Evolutionary conservation across 2,113 vertebrate genomes (phyloP).

Genomic region (Ginglymostoma cirratum): DNA sequence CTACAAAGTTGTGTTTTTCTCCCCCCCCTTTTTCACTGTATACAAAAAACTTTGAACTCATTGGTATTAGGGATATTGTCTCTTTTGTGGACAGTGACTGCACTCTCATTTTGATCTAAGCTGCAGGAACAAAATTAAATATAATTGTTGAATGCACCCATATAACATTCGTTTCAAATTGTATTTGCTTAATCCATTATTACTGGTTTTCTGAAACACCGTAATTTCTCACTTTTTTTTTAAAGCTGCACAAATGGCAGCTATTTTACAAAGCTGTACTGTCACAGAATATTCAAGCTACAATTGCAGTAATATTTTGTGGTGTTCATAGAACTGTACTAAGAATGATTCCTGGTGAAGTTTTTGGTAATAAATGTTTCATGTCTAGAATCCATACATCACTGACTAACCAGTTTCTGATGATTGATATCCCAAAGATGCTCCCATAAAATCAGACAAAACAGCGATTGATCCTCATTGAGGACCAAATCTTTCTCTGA

Average conservation of each 20-base stretch:
- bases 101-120: not conserved
- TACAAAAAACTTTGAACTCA: not conserved
- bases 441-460: not conserved
- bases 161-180: not conserved
- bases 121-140: not conserved
- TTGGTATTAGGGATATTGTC: not conserved
- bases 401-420: not conserved
- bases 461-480: not conserved
- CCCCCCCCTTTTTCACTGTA: not conserved
- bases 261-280: not conserved
- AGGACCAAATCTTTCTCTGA: conserved; percentile 10
- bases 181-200: conserved; percentile 22
- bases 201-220: not conserved
- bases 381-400: not conserved
- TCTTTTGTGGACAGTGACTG: not conserved
- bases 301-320: not conserved
- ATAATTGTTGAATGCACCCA: not conserved
- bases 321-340: not conserved
- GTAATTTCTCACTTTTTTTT: not conserved
- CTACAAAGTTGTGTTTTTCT: not conserved
- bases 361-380: conserved; percentile 10
- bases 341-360: not conserved
- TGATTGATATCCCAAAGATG: not conserved
- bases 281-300: not conserved
- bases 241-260: not conserved